phyloP scores from a whole-genome alignment of 2,888 invertebrate species.

The Esperia sulphurella region DNA sequence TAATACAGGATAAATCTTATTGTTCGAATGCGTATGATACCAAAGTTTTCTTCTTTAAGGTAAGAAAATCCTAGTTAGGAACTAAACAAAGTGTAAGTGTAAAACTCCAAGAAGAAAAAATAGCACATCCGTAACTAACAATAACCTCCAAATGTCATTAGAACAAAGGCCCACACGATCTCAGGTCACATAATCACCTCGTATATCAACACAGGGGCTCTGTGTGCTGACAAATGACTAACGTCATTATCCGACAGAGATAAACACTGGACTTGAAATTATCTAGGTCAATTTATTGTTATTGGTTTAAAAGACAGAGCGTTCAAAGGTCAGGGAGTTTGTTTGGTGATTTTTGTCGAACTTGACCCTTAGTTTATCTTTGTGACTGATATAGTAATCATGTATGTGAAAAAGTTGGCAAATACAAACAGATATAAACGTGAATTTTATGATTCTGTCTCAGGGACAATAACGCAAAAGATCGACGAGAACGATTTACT shows the following conservation, averaged over 20 bases:
- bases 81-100: too few species aligned
- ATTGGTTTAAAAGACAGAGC: not conserved
- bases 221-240: not conserved
- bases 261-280: not conserved
- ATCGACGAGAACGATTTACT: too few species aligned
- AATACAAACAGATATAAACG: too few species aligned
- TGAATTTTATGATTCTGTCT: too few species aligned
- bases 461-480: too few species aligned
- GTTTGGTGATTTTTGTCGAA: not conserved
- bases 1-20: too few species aligned
- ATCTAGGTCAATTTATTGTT: conserved; percentile 1
- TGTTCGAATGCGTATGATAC: too few species aligned
- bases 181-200: not conserved
- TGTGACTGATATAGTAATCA: too few species aligned
- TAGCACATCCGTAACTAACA: not conserved
- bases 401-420: too few species aligned
- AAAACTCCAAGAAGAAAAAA: too few species aligned
- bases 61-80: too few species aligned
- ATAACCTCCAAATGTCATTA: not conserved
- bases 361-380: not conserved
- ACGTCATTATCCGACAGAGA: not conserved
- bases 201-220: not conserved
- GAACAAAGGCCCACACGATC: not conserved
- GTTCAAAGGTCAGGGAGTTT: not conserved
- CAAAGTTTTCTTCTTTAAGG: too few species aligned